Conservation (phyloP, 2,888 invertebrate genomes). For the Drosophila limbata region DNA sequence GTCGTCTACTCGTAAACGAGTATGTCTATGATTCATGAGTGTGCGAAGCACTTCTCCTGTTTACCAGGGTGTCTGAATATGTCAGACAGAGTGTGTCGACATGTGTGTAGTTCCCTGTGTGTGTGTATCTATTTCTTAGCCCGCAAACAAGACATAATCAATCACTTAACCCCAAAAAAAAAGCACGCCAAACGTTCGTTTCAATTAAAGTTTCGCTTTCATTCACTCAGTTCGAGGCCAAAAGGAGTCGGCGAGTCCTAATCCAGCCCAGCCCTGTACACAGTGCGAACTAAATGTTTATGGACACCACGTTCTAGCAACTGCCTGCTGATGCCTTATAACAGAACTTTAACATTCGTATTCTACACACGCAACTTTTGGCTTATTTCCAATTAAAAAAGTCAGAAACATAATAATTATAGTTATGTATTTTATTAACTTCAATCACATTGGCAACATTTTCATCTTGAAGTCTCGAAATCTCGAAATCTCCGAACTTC, state of each 20-base stretch:
- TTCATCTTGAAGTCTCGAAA: neutral
- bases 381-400: neutral
- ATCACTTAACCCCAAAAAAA: constrained; percentile 71
- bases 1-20: neutral
- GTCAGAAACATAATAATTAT: neutral
- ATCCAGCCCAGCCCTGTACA: neutral
- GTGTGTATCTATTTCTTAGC: constrained; percentile 32
- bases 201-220: constrained; percentile 76
- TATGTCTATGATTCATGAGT: constrained; percentile 4
- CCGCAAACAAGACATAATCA: constrained; percentile 75
- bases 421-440: neutral
- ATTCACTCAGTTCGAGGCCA: constrained; percentile 57
- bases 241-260: neutral
- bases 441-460: neutral
- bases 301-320: neutral
- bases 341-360: neutral
- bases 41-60: constrained; percentile 7
- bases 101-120: neutral
- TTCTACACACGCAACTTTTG: neutral
- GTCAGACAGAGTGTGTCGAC: constrained; percentile 3
- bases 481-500: neutral
- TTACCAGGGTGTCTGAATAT: constrained; percentile 11
- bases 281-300: constrained; percentile 11
- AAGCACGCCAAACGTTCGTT: constrained; percentile 64
- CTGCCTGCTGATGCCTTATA: neutral